Evolutionary conservation across 1,140 invertebrate genomes (phyloP).

Genomic region (Apis florea): DNA sequence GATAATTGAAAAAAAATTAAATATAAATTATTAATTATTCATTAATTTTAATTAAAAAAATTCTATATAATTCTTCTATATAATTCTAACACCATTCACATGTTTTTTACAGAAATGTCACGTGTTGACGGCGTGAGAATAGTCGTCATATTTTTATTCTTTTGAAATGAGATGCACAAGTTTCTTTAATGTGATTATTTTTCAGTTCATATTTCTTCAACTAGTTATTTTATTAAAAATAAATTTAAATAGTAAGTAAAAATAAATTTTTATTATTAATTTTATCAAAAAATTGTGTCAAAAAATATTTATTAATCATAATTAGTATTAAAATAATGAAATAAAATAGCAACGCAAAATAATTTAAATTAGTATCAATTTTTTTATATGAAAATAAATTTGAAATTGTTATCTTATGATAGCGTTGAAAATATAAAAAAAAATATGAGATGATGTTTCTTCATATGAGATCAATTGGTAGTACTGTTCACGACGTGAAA

Average conservation of each 20-base stretch:
- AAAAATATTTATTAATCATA: too few relatives aligned
- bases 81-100: neutral
- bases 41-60: neutral
- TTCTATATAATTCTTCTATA: neutral
- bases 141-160: slow-evolving; percentile 7
- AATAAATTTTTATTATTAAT: too few relatives aligned
- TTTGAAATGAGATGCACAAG: neutral
- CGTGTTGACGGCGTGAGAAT: slow-evolving; percentile 10
- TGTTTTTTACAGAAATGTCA: neutral
- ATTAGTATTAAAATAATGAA: too few relatives aligned
- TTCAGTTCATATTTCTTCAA: neutral
- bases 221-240: neutral
- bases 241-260: too few relatives aligned
- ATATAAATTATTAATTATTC: too few relatives aligned
- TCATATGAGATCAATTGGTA: neutral
- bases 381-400: neutral
- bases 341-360: neutral
- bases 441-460: too few relatives aligned
- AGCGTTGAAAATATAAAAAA: neutral
- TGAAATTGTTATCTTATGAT: slow-evolving; percentile 1
- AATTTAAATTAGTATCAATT: neutral
- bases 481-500: neutral
- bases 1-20: neutral
- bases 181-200: neutral
- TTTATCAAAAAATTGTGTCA: neutral